Conservation (phyloP, 2,113 vertebrate species). For the Rhinolophus ferrumequinum region DNA sequence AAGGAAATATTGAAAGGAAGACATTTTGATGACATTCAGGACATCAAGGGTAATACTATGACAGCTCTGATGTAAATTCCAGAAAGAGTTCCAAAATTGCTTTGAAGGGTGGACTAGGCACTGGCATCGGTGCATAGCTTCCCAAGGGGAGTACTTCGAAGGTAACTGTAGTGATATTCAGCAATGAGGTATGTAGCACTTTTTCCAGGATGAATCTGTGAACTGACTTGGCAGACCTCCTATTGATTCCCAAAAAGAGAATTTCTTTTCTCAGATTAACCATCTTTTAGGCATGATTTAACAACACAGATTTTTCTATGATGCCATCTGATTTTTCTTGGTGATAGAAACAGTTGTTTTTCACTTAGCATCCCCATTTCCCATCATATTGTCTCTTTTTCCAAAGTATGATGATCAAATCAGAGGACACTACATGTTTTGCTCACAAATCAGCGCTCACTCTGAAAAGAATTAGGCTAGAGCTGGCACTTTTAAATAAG, state of each 20-base stretch:
- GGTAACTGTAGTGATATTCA: too few species aligned
- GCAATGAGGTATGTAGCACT: too few species aligned
- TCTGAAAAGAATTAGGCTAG: slow-evolving; percentile 54
- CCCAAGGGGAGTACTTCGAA: too few species aligned
- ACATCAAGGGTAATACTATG: too few species aligned
- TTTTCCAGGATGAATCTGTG: too few species aligned
- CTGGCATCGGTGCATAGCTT: too few species aligned
- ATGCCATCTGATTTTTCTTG: not conserved
- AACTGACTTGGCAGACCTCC: too few species aligned
- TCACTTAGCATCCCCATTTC: not conserved
- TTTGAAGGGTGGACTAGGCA: too few species aligned
- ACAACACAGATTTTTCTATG: not conserved
- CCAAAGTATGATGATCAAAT: slow-evolving; percentile 18
- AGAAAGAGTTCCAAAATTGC: too few species aligned
- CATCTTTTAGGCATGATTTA: slow-evolving; percentile 5
- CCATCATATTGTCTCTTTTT: not conserved
- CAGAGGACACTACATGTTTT: not conserved
- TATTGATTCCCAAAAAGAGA: not conserved
- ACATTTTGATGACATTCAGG: too few species aligned
- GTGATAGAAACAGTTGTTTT: not conserved
- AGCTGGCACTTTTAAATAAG: slow-evolving; percentile 46
- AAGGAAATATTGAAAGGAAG: too few species aligned
- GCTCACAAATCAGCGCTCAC: not conserved
- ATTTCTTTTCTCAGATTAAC: not conserved
- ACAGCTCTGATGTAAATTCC: too few species aligned